These are phyloP conservation scores for Pseudolaguvia tuberculata DNA, from an alignment of 2,113 vertebrate species.

Conservation along the genomic window DNA sequence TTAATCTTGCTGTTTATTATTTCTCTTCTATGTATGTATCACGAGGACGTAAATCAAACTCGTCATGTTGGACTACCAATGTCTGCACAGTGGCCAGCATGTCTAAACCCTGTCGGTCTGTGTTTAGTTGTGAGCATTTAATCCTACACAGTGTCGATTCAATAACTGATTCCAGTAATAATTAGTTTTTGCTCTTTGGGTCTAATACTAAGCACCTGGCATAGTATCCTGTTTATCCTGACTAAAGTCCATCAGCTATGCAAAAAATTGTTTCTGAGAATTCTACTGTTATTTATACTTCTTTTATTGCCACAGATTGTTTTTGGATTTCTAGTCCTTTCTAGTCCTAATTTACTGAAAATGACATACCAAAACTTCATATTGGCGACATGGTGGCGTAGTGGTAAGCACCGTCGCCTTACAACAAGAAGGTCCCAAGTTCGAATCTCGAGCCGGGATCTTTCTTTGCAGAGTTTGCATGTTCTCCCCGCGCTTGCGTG, in stretches of 20 bases:
- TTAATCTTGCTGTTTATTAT: conserved; percentile 39
- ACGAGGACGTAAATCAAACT: conserved; percentile 2
- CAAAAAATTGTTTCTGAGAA: no score
- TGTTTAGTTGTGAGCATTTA: conserved; percentile 7
- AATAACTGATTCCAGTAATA: not conserved
- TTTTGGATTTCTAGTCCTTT: no score
- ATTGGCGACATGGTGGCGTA: no score
- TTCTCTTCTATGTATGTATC: conserved; percentile 1
- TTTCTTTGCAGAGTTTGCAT: no score
- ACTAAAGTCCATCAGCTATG: not conserved
- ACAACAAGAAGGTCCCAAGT: no score
- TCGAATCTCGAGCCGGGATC: no score
- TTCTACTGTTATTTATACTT: no score
- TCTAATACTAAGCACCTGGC: not conserved
- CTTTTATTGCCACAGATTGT: not conserved
- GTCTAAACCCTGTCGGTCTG: conserved; percentile 14
- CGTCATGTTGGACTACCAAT: conserved; percentile 19
- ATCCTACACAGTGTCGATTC: not conserved
- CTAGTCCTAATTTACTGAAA: no score
- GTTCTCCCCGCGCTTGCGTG: no score
- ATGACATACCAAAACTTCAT: no score
- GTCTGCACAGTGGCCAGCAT: not conserved
- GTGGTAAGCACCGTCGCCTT: no score
- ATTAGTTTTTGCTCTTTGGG: not conserved
- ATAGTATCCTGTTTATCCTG: not conserved